phyloP scores from a whole-genome alignment of 1,140 invertebrate species.

The Arctopsyche grandis region DNA sequence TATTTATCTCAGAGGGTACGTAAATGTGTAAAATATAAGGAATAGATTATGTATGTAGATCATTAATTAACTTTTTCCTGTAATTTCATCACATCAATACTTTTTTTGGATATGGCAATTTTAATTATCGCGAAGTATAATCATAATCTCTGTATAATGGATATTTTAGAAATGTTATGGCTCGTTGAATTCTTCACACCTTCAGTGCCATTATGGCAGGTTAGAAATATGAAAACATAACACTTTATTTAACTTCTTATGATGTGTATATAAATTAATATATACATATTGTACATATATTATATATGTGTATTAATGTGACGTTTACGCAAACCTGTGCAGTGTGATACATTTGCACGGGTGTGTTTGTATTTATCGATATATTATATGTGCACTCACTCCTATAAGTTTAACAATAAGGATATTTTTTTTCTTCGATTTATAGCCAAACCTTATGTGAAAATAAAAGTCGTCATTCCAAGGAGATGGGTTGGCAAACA shows the following conservation, averaged over 20 bases:
- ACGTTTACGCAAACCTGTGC: no score
- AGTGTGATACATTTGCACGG: background rate
- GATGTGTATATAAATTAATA: background rate
- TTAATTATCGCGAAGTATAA: background rate
- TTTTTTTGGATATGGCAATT: slow-evolving; percentile 17
- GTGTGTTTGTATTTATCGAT: slow-evolving; percentile 8
- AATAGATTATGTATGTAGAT: slow-evolving; percentile 10
- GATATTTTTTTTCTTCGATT: background rate
- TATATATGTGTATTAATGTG: background rate
- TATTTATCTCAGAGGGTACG: slow-evolving; percentile 67
- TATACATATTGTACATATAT: background rate
- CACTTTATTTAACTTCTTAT: background rate
- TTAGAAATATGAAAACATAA: slow-evolving; percentile 16
- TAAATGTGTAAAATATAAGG: slow-evolving; percentile 58
- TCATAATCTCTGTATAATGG: background rate
- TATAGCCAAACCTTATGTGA: background rate
- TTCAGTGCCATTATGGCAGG: slow-evolving; percentile 36
- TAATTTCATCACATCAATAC: slow-evolving; percentile 23
- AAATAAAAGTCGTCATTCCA: background rate
- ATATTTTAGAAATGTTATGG: slow-evolving; percentile 1
- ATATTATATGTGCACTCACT: slow-evolving; percentile 15
- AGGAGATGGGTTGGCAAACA: slow-evolving; percentile 16
- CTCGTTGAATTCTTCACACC: slow-evolving; percentile 32
- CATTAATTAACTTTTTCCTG: background rate
- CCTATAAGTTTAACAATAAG: background rate